Percentiles rank a stretch among this genome's conserved stretches.
These are phyloP conservation scores for Drosophila littoralis DNA, from an alignment of 1,140 invertebrate genomes.

Conservation along the genomic window DNA sequence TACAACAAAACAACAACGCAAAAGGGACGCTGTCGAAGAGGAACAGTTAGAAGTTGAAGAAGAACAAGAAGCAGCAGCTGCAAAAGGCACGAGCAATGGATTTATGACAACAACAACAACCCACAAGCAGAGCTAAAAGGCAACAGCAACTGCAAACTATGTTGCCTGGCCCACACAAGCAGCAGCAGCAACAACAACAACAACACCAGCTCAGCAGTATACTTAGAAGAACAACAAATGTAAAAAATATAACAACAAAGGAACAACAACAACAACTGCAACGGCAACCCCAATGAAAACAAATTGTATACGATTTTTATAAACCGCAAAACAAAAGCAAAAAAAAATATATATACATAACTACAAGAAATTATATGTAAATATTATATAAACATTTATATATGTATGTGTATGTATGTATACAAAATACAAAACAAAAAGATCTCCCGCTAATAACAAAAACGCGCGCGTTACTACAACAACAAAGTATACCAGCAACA, in stretches of 20 bases:
- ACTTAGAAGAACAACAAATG: slow-evolving; percentile 47
- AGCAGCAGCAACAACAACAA: slow-evolving; percentile 37
- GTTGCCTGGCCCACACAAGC: slow-evolving; percentile 45
- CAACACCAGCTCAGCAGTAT: slow-evolving; percentile 47
- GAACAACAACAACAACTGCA: slow-evolving; percentile 31
- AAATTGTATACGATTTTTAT: slow-evolving; percentile 82
- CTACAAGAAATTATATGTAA: slow-evolving; percentile 58
- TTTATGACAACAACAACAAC: slow-evolving; percentile 69
- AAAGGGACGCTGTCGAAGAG: slow-evolving; percentile 19
- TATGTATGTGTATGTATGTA: slow-evolving; percentile 28
- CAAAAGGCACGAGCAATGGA: slow-evolving; percentile 63
- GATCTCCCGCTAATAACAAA: slow-evolving; percentile 53
- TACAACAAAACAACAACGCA: slow-evolving; percentile 31
- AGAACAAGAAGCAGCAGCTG: slow-evolving; percentile 21
- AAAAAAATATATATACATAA: slow-evolving; percentile 12
- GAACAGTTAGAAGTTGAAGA: slow-evolving; percentile 10
- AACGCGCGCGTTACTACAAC: slow-evolving; percentile 59
- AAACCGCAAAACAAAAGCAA: slow-evolving; percentile 56
- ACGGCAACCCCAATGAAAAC: slow-evolving; percentile 57
- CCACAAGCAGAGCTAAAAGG: slow-evolving; percentile 37
- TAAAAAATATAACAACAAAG: slow-evolving; percentile 20
- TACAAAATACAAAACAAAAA: slow-evolving; percentile 47
- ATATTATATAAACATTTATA: slow-evolving; percentile 75
- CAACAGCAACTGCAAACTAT: slow-evolving; percentile 41
- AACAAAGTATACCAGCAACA: slow-evolving; percentile 66